phyloP scores from a whole-genome alignment of 2,113 vertebrate species.

The Spizaetus ornatus region DNA sequence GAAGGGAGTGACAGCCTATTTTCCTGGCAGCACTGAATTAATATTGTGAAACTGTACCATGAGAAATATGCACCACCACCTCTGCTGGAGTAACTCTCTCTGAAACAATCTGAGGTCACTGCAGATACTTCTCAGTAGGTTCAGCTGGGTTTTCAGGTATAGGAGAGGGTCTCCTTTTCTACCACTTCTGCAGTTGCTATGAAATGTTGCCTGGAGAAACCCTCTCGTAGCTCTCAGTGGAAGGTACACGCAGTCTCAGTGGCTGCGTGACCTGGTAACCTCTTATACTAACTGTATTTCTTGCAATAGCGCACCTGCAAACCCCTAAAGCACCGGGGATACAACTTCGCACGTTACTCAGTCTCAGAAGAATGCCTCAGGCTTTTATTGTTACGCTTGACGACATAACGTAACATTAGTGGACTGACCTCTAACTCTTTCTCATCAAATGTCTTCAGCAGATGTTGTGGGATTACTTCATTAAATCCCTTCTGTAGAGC shows the following conservation, averaged over 20 bases:
- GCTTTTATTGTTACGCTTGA: not conserved
- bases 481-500: constrained; percentile 99
- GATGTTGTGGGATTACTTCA: constrained; percentile 97
- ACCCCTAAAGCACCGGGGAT: not conserved
- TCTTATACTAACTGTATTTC: not conserved
- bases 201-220: not conserved
- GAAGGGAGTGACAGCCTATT: not conserved
- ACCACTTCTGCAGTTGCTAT: not conserved
- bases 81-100: not conserved
- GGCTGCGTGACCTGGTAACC: not conserved
- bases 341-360: not conserved
- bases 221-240: not conserved
- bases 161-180: not conserved
- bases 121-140: not conserved
- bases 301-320: not conserved
- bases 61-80: not conserved
- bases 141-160: not conserved
- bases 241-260: not conserved
- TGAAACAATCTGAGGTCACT: fast-evolving
- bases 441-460: constrained; percentile 97
- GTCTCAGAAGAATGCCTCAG: not conserved
- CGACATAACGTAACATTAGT: not conserved
- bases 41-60: not conserved
- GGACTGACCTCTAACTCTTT: constrained; percentile 94
- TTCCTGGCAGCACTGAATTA: not conserved